phyloP scores from a whole-genome alignment of 2,888 invertebrate species.

The Acutogordius australiensis region DNA sequence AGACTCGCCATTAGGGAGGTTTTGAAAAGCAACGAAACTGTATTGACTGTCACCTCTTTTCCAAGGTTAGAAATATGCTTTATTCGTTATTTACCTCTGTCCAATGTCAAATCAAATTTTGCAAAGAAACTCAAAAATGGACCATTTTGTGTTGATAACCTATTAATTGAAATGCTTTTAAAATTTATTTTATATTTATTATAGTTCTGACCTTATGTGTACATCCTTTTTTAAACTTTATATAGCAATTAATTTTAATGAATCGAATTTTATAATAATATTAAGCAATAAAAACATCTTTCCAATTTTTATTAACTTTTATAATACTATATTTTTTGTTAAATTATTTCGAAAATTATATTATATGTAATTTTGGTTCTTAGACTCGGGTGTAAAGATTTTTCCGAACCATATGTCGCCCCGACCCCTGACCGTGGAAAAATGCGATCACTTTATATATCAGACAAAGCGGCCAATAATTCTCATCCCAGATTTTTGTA shows the following conservation, averaged over 20 bases:
- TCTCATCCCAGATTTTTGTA: constrained; percentile 49
- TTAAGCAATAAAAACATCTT: no score
- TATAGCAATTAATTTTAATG: not conserved
- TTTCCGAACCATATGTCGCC: constrained; percentile 43
- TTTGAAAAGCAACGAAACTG: constrained; percentile 37
- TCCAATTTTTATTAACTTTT: no score
- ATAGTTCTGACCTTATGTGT: no score
- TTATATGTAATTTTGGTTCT: constrained; percentile 19
- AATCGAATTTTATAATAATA: no score
- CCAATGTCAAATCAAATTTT: no score
- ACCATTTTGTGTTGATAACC: no score
- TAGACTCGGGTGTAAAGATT: constrained; percentile 52
- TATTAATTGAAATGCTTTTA: no score
- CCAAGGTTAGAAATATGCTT: constrained; percentile 37
- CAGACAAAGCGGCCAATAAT: constrained; percentile 64
- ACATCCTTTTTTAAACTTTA: no score
- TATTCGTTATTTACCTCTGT: not conserved
- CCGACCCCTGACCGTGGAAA: constrained; percentile 29
- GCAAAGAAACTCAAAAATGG: no score
- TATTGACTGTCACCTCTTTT: constrained; percentile 68
- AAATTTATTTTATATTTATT: no score
- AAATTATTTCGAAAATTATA: constrained; percentile 7
- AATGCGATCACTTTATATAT: constrained; percentile 53
- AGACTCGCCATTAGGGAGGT: not conserved
- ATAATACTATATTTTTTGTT: no score